phyloP scores from a whole-genome alignment of 1,140 invertebrate species.

The Caligus rogercresseyi region DNA sequence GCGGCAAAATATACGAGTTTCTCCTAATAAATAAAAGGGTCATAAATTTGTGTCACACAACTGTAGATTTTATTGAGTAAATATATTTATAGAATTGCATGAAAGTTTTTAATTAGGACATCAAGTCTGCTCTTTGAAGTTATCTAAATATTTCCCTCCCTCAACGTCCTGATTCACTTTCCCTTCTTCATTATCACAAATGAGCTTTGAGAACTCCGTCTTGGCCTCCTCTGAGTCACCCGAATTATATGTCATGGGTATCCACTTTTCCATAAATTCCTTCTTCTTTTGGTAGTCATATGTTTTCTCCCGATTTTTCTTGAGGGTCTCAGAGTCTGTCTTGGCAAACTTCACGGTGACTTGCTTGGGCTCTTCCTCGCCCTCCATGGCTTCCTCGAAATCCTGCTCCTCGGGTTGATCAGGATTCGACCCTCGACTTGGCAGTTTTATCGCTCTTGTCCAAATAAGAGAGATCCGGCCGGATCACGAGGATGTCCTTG shows the following conservation, averaged over 20 bases:
- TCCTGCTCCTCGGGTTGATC: conserved; percentile 22
- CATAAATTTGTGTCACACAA: too few relatives aligned
- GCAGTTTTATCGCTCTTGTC: conserved; percentile 28
- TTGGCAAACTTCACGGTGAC: conserved; percentile 30
- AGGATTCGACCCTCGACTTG: conserved; percentile 19
- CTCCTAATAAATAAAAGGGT: too few relatives aligned
- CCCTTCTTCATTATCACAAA: background rate
- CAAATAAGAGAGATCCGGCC: conserved; percentile 30
- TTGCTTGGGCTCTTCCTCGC: conserved; percentile 30
- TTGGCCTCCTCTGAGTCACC: background rate
- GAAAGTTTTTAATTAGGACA: too few relatives aligned
- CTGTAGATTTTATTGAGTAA: too few relatives aligned
- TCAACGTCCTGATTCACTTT: background rate
- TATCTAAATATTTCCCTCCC: background rate
- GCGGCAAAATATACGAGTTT: too few relatives aligned
- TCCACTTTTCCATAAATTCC: conserved; percentile 29
- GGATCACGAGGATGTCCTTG: conserved; percentile 29
- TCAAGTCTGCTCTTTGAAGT: too few relatives aligned
- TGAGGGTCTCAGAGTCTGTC: conserved; percentile 27
- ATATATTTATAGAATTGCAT: too few relatives aligned
- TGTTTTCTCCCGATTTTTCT: conserved; percentile 30
- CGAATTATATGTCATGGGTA: conserved; percentile 22
- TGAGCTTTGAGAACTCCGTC: background rate
- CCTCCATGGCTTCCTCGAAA: conserved; percentile 27
- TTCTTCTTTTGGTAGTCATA: conserved; percentile 29